These are phyloP conservation scores for Darevskia nairensis DNA, from an alignment of 2,797 vertebrate species.

Conservation along the genomic window DNA sequence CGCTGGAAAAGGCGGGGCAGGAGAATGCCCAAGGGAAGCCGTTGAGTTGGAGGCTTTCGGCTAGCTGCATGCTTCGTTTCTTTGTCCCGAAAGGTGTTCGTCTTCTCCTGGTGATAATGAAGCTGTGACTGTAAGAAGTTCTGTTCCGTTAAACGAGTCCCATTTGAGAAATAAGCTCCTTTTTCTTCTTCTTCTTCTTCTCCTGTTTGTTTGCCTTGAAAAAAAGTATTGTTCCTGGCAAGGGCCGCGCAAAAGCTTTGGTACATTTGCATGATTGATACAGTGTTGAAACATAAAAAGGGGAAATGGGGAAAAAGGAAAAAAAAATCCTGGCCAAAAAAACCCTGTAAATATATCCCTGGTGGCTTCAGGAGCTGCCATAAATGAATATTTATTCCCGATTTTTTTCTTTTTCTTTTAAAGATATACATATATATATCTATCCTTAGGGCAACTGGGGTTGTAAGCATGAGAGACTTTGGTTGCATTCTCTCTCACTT, in stretches of 20 bases:
- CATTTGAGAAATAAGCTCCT: conserved; percentile 63
- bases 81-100: conserved; percentile 46
- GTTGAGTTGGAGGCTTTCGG: neutral
- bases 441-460: conserved; percentile 6
- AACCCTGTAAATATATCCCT: conserved; percentile 46
- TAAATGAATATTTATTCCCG: conserved; percentile 5
- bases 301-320: neutral
- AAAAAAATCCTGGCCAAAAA: conserved; percentile 35
- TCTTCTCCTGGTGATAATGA: conserved; percentile 49
- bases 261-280: conserved; percentile 32
- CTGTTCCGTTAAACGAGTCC: conserved; percentile 18
- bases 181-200: conserved; percentile 44
- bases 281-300: conserved; percentile 28
- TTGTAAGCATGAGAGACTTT: conserved; percentile 7
- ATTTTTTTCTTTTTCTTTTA: neutral
- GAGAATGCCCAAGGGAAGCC: conserved; percentile 11
- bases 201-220: neutral
- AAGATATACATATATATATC: neutral
- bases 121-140: conserved; percentile 41
- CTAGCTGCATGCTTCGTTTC: conserved; percentile 45
- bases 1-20: neutral
- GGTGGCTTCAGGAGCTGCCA: neutral
- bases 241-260: conserved; percentile 7
- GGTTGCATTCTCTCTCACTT: conserved; percentile 7
- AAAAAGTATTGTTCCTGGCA: neutral